Evolutionary conservation across 1,140 invertebrate species (phyloP).

Genomic region (Zaprionus tsacasi): DNA sequence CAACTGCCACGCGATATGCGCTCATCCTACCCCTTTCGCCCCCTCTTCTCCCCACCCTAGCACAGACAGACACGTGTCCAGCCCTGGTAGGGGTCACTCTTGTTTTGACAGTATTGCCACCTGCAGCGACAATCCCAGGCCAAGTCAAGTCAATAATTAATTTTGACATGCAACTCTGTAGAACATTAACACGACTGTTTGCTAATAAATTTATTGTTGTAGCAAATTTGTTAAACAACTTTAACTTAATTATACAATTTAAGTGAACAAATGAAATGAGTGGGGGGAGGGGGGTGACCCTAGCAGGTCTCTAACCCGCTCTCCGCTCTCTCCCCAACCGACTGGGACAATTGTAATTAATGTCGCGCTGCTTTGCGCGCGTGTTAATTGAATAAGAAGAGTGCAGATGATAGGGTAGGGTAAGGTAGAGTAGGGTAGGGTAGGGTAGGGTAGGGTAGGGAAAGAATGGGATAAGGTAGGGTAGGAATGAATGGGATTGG

Average conservation of each 20-base stretch:
- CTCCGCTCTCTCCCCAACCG: background rate
- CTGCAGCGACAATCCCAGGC: slow-evolving; percentile 35
- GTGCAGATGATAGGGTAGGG: background rate
- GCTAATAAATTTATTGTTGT: slow-evolving; percentile 77
- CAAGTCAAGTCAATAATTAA: slow-evolving; percentile 63
- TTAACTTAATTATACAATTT: slow-evolving; percentile 71
- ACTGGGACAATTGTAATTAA: background rate
- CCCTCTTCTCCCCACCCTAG: background rate
- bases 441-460: no score
- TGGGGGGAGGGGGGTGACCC: background rate
- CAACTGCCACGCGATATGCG: slow-evolving; percentile 35
- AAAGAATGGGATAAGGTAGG: no score
- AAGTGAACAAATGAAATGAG: slow-evolving; percentile 61
- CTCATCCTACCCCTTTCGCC: slow-evolving; percentile 3
- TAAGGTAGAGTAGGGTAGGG: background rate
- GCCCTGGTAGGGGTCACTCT: background rate
- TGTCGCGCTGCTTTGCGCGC: no score
- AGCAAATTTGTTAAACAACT: slow-evolving; percentile 76
- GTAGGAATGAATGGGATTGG: no score
- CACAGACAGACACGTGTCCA: slow-evolving; percentile 31
- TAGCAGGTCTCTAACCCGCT: slow-evolving; percentile 4
- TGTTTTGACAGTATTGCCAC: slow-evolving; percentile 46
- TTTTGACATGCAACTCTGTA: slow-evolving; percentile 69
- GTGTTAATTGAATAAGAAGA: slow-evolving; percentile 7
- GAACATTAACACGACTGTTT: slow-evolving; percentile 25